phyloP scores from a whole-genome alignment of 2,888 invertebrate species.

The Acrobasis consociella region DNA sequence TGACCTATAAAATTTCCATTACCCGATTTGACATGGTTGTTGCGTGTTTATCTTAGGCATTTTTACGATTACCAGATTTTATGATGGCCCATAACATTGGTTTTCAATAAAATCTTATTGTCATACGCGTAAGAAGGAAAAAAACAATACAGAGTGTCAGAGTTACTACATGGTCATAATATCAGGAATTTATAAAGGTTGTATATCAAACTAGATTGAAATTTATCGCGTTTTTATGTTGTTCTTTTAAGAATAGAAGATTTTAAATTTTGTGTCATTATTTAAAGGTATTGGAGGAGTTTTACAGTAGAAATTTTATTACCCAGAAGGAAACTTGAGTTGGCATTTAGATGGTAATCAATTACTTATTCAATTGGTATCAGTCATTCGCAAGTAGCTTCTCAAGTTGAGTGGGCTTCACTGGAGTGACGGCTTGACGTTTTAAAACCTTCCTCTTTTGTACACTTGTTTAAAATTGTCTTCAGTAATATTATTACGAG shows the following conservation, averaged over 20 bases:
- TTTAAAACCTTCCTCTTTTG: constrained; percentile 1
- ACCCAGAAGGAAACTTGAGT: neutral
- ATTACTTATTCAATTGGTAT: constrained; percentile 21
- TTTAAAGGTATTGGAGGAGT: neutral
- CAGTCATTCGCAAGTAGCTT: constrained; percentile 17
- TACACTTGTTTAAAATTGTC: constrained; percentile 15
- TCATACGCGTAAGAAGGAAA: constrained; percentile 46
- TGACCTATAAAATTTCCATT: constrained; percentile 62
- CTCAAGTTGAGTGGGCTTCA: constrained; percentile 20
- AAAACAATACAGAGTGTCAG: constrained; percentile 58
- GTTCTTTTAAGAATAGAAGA: constrained; percentile 10
- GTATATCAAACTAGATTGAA: constrained; percentile 44
- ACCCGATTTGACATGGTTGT: constrained; percentile 48
- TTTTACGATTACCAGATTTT: constrained; percentile 57
- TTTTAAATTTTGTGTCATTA: neutral
- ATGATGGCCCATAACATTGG: constrained; percentile 61
- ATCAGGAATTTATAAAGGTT: constrained; percentile 50
- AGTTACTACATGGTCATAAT: constrained; percentile 51
- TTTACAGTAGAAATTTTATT: neutral
- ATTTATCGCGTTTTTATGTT: constrained; percentile 28
- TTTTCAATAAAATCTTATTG: constrained; percentile 63
- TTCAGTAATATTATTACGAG: neutral
- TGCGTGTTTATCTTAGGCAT: constrained; percentile 55
- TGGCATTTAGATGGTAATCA: constrained; percentile 15
- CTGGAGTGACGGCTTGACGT: constrained; percentile 19